Conservation (phyloP, 2,797 vertebrate species). For the Oophaga sylvatica region DNA sequence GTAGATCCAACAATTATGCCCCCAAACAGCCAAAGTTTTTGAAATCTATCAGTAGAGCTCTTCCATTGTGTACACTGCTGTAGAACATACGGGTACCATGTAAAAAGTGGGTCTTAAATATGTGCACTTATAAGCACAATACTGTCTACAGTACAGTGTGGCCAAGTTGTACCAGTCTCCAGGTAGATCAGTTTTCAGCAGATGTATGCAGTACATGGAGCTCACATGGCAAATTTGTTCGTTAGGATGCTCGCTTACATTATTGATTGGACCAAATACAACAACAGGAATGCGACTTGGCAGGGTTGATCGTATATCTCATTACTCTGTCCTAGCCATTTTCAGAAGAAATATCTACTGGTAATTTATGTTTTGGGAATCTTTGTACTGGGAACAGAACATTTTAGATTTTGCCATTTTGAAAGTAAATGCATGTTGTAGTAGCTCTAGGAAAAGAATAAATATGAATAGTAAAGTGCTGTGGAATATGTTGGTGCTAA, state of each 20-base stretch:
- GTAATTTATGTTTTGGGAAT: neutral
- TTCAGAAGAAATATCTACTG: neutral
- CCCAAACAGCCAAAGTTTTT: neutral
- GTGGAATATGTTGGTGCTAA: too few relatives aligned
- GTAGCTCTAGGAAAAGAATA: too few relatives aligned
- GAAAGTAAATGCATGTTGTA: neutral
- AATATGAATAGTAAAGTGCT: too few relatives aligned
- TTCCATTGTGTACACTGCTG: too few relatives aligned
- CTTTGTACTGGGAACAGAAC: neutral
- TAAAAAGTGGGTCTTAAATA: neutral
- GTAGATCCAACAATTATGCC: neutral
- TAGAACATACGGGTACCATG: too few relatives aligned
- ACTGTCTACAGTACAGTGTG: neutral
- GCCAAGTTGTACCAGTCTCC: neutral
- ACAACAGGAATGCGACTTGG: conserved; percentile 22
- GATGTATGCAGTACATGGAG: conserved; percentile 15
- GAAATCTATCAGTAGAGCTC: too few relatives aligned
- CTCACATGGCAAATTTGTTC: conserved; percentile 50
- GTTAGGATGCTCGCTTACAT: conserved; percentile 40
- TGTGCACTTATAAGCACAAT: neutral
- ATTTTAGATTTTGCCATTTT: neutral
- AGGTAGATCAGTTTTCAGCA: conserved; percentile 50
- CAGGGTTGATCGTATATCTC: neutral
- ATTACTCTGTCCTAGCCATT: neutral
- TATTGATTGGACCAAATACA: conserved; percentile 50